Evolutionary conservation across 1,140 invertebrate genomes (phyloP).

Genomic region (Leptopilina boulardi): DNA sequence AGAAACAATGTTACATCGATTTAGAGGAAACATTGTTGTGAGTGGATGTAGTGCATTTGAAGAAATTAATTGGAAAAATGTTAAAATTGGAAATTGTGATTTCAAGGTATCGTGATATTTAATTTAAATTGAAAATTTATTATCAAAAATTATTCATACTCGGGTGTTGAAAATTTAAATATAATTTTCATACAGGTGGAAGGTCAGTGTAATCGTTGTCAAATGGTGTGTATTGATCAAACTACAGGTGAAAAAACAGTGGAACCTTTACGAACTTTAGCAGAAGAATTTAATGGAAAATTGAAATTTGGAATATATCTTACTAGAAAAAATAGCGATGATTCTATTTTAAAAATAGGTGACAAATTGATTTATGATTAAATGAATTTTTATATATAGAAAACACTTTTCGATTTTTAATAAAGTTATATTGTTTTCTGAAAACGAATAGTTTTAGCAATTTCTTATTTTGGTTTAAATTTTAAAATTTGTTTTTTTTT

Average conservation of each 20-base stretch:
- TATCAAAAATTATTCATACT: too few relatives aligned
- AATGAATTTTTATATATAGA: constrained; percentile 11
- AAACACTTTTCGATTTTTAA: not conserved
- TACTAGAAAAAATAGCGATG: constrained; percentile 47
- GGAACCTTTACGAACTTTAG: constrained; percentile 90
- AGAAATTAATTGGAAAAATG: constrained; percentile 84
- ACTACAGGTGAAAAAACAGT: constrained; percentile 85
- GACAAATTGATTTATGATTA: constrained; percentile 52
- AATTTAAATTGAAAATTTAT: too few relatives aligned
- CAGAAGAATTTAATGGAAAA: constrained; percentile 84
- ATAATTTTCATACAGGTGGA: constrained; percentile 77
- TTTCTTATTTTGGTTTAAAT: too few relatives aligned
- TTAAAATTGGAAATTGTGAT: constrained; percentile 82
- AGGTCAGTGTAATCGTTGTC: constrained; percentile 90
- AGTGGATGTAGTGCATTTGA: constrained; percentile 81
- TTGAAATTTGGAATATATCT: constrained; percentile 88
- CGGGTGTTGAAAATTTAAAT: too few relatives aligned
- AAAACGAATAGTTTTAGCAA: too few relatives aligned
- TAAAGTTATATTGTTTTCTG: too few relatives aligned
- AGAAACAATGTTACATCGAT: constrained; percentile 79
- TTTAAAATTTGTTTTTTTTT: too few relatives aligned
- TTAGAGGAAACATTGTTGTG: constrained; percentile 83
- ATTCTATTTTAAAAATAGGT: constrained; percentile 62
- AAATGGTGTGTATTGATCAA: constrained; percentile 96
- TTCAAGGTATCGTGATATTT: too few relatives aligned